Evolutionary conservation across 1,140 invertebrate genomes (phyloP).

Genomic region (Drosophila repletoides): DNA sequence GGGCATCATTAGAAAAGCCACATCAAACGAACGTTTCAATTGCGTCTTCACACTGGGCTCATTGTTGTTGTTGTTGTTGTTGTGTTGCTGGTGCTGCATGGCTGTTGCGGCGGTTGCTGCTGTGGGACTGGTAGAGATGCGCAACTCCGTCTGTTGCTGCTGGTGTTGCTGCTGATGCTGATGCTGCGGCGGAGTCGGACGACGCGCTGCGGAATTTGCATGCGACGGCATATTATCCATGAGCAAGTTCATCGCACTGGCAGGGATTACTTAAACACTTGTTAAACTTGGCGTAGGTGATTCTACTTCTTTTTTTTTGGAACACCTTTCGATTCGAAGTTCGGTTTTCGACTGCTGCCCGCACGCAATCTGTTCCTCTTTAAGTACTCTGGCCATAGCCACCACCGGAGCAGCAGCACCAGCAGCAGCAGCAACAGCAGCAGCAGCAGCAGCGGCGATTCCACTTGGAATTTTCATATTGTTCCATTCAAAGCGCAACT

Average conservation of each 20-base stretch:
- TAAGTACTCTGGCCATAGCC: conserved; percentile 68
- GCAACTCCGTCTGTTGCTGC: conserved; percentile 41
- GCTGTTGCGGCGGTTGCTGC: conserved; percentile 28
- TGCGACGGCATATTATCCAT: conserved; percentile 76
- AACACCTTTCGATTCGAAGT: conserved; percentile 62
- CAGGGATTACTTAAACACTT: conserved; percentile 19
- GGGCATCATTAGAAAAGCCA: conserved; percentile 93
- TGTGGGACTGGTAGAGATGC: conserved; percentile 59
- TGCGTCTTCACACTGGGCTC: conserved; percentile 61
- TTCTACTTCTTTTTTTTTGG: not conserved
- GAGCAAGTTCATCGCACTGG: conserved; percentile 73
- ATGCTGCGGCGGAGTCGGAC: conserved; percentile 55
- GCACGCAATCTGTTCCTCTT: conserved; percentile 81
- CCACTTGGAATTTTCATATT: conserved; percentile 80
- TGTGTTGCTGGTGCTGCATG: conserved; percentile 30
- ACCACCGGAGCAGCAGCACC: conserved; percentile 41
- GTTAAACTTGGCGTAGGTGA: not conserved
- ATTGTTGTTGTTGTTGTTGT: conserved; percentile 66
- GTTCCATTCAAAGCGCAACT: conserved; percentile 75
- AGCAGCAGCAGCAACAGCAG: too few relatives aligned
- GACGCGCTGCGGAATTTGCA: conserved; percentile 51
- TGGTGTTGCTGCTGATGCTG: too few relatives aligned
- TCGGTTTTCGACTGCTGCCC: conserved; percentile 73
- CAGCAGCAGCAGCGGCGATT: conserved; percentile 19
- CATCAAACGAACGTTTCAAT: conserved; percentile 91